Percentiles rank a stretch among this genome's conserved stretches.
Conservation (phyloP, 2,113 vertebrate species). For the rabbit (Oryctolagus cuniculus) region mOryCun1.1 NC_091440.1:62958501-62959000, state of each 20-base stretch:
- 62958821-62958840: background rate
- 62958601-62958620: no score
- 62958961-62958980: background rate
- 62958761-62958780: background rate
- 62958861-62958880: background rate
- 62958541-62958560: no score
- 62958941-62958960: background rate
- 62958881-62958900: background rate
- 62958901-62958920: background rate
- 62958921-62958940: background rate
- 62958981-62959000: no score
- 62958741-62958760: conserved; percentile 58
- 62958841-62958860: conserved; percentile 8
- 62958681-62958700: no score
- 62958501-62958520: no score
- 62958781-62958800: background rate
- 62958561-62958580: no score
- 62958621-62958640: no score
- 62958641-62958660: no score
- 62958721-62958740: conserved; percentile 68
- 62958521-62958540: no score
- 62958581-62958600: no score
- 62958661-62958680: no score
- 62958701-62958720: background rate
- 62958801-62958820: background rate